Evolutionary conservation across 1,140 invertebrate genomes (phyloP).

Genomic region (Drosophila kepulauana): DNA sequence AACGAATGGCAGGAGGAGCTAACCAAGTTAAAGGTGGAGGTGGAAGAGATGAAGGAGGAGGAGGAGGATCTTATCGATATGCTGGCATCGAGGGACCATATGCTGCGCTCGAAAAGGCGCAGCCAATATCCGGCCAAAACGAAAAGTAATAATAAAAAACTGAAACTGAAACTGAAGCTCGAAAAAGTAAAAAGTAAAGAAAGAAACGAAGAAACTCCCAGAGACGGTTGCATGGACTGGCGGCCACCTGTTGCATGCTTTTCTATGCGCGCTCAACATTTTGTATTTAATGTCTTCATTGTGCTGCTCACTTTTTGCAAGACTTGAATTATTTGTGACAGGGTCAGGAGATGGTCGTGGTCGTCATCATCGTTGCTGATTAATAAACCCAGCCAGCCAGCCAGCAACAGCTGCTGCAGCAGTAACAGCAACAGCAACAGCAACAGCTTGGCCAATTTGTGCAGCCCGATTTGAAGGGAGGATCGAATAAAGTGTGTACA

Average conservation of each 20-base stretch:
- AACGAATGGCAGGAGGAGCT: background rate
- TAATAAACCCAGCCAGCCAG: constrained; percentile 54
- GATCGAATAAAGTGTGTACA: background rate
- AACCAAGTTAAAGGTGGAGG: background rate
- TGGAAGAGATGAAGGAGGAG: background rate
- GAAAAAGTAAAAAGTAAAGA: no score
- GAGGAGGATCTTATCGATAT: constrained; percentile 48
- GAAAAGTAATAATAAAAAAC: constrained; percentile 17
- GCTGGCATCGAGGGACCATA: constrained; percentile 54
- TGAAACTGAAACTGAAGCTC: constrained; percentile 6
- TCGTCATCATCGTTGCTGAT: constrained; percentile 52
- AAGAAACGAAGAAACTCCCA: no score
- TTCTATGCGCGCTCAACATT: constrained; percentile 66
- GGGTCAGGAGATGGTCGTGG: background rate
- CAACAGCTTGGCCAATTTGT: constrained; percentile 64
- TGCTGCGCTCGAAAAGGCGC: constrained; percentile 22
- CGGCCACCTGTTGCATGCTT: constrained; percentile 69
- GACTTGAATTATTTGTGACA: constrained; percentile 60
- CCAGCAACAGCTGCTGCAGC: constrained; percentile 38
- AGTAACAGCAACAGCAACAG: constrained; percentile 55
- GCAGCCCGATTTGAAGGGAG: background rate
- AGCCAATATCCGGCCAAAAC: constrained; percentile 37
- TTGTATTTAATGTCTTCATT: constrained; percentile 72
- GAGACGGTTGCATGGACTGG: constrained; percentile 14
- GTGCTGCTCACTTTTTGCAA: constrained; percentile 45